A percentile compares a stretch with the other conserved stretches of the same genome.
These are phyloP conservation scores for Trypoxylon attenuatum DNA, from an alignment of 2,888 invertebrate genomes.

Conservation along the genomic window DNA sequence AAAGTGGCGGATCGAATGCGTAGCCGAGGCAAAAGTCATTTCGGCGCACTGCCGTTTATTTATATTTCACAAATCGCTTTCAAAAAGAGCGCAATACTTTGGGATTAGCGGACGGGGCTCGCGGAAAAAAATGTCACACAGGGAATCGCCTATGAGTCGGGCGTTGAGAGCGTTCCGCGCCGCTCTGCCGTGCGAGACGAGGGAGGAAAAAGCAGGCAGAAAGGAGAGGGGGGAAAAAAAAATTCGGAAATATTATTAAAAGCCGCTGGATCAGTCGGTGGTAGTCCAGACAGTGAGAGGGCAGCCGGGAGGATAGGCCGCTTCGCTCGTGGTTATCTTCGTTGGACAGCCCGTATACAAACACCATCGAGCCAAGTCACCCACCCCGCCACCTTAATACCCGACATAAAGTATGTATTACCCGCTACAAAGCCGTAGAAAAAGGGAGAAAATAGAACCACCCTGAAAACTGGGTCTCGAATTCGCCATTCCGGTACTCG, in stretches of 20 bases:
- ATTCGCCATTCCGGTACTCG: background rate
- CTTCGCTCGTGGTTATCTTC: conserved; percentile 60
- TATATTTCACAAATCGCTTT: conserved; percentile 70
- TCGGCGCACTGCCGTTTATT: conserved; percentile 63
- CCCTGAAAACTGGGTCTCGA: conserved; percentile 37
- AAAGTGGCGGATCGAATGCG: conserved; percentile 29
- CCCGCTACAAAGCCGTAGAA: conserved; percentile 31
- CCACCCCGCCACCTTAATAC: conserved; percentile 25
- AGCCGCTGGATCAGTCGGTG: conserved; percentile 57
- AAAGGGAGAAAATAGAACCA: conserved; percentile 13
- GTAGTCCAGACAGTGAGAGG: conserved; percentile 6
- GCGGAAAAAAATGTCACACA: conserved; percentile 52
- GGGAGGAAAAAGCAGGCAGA: too few relatives aligned
- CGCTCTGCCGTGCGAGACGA: too few relatives aligned
- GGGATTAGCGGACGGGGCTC: conserved; percentile 62
- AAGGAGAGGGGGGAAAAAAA: conserved; percentile 57
- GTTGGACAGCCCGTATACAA: conserved; percentile 58
- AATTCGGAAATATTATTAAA: conserved; percentile 68
- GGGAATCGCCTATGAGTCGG: conserved; percentile 64
- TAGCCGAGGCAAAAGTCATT: conserved; percentile 61
- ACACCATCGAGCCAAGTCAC: background rate
- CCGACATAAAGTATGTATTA: conserved; percentile 50
- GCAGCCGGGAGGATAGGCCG: conserved; percentile 27
- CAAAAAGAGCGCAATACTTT: conserved; percentile 70
- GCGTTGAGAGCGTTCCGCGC: too few relatives aligned